Conservation (phyloP, 2,113 vertebrate species). For the Petaurus breviceps region DNA sequence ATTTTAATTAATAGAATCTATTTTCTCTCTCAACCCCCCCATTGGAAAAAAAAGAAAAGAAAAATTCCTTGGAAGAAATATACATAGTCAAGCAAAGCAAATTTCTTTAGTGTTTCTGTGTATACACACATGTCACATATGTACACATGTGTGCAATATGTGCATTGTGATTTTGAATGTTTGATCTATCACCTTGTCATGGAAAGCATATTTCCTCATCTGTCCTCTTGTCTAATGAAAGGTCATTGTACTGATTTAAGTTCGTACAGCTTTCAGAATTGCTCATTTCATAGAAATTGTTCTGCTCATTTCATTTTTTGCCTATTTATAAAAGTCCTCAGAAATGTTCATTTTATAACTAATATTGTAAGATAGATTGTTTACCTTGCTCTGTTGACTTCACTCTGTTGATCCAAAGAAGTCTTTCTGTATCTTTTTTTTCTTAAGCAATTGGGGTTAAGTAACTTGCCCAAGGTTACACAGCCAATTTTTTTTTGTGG, state of each 20-base stretch:
- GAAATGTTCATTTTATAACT: not conserved
- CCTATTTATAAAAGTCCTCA: not conserved
- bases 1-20: not conserved
- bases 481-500: too few relatives aligned
- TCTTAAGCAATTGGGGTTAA: too few relatives aligned
- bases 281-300: not conserved
- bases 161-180: not conserved
- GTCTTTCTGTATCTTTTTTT: not conserved
- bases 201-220: not conserved
- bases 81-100: not conserved
- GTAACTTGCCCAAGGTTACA: too few relatives aligned
- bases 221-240: not conserved
- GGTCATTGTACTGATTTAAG: not conserved
- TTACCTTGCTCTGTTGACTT: not conserved
- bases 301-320: not conserved
- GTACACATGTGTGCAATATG: not conserved
- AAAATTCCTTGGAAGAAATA: not conserved
- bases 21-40: not conserved
- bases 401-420: not conserved
- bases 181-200: not conserved
- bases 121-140: not conserved
- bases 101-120: not conserved
- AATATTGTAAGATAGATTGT: not conserved
- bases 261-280: not conserved
- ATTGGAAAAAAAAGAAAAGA: not conserved